Evolutionary conservation across 2,888 invertebrate species (phyloP).

Genomic region (Tolmerus cingulatus): DNA sequence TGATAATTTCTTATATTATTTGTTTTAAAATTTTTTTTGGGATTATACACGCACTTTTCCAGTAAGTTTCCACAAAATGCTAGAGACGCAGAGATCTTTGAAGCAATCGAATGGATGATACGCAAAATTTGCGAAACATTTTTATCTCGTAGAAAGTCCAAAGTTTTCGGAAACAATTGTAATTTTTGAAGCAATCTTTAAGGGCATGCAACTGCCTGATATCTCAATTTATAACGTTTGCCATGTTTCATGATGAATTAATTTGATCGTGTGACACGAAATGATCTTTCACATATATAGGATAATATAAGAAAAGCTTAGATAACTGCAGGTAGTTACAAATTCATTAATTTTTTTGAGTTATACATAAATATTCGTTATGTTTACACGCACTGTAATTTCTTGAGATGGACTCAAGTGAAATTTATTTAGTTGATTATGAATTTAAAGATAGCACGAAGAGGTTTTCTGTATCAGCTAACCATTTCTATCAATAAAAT

Average conservation of each 20-base stretch:
- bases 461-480: too few species aligned
- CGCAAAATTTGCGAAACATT: neutral
- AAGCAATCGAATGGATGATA: neutral
- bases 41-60: neutral
- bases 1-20: neutral
- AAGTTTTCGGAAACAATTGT: neutral
- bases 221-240: neutral
- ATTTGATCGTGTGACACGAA: neutral
- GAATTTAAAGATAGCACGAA: too few species aligned
- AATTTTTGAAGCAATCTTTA: neutral
- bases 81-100: neutral
- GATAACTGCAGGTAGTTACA: neutral
- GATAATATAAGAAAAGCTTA: neutral
- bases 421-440: too few species aligned
- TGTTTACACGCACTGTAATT: neutral
- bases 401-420: too few species aligned
- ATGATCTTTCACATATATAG: neutral
- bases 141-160: neutral
- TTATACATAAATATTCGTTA: neutral
- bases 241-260: neutral
- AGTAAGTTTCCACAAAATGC: neutral
- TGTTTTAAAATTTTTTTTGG: neutral
- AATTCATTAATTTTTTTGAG: neutral
- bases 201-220: neutral
- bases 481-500: too few species aligned